These are phyloP conservation scores for Calephelis nemesis DNA, from an alignment of 1,140 invertebrate species.

Conservation along the genomic window DNA sequence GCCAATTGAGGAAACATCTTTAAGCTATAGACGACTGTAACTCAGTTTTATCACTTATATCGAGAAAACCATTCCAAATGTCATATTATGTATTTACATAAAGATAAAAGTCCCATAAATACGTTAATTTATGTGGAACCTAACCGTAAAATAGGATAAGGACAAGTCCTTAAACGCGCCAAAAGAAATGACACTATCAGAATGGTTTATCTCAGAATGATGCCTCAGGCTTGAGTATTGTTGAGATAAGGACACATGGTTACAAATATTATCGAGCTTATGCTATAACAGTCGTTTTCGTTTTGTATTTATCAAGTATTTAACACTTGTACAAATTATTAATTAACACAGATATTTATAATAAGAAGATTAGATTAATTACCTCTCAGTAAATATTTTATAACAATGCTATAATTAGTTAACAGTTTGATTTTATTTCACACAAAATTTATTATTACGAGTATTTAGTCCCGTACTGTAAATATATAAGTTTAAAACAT, in stretches of 20 bases:
- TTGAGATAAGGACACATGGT: constrained; percentile 26
- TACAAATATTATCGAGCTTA: neutral
- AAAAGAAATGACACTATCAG: constrained; percentile 41
- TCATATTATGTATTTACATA: constrained; percentile 3
- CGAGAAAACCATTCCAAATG: neutral
- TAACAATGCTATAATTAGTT: no score
- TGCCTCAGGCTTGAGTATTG: constrained; percentile 21
- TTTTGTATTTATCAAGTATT: no score
- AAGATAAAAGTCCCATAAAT: constrained; percentile 11
- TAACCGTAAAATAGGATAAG: constrained; percentile 28
- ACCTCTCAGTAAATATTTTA: no score
- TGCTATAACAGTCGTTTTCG: no score
- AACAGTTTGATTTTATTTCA: no score
- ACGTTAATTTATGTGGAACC: constrained; percentile 17
- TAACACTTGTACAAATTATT: no score
- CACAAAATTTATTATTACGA: no score
- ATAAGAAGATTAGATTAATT: no score
- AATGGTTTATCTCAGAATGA: constrained; percentile 39
- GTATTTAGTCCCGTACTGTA: no score
- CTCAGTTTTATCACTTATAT: neutral
- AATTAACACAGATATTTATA: no score
- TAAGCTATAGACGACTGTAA: neutral
- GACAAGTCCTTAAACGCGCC: constrained; percentile 26
- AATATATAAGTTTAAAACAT: no score
- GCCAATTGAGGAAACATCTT: neutral